These are phyloP conservation scores for Onychomys torridus DNA, from an alignment of 2,797 vertebrate genomes.

Conservation along the genomic window DNA sequence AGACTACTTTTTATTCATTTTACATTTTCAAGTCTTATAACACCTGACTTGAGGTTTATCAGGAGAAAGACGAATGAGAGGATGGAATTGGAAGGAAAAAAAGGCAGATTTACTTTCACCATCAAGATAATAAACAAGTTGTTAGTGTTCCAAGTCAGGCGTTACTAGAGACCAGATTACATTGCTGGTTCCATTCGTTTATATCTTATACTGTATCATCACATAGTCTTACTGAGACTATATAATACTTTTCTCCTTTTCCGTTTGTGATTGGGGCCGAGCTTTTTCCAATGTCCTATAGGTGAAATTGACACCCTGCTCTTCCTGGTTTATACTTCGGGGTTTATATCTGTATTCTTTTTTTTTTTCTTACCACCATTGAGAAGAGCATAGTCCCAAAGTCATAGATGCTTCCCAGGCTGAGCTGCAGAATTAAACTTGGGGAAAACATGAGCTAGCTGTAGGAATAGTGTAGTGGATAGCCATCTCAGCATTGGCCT, in stretches of 20 bases:
- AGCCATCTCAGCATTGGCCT: too few species aligned
- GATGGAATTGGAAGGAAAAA: background rate
- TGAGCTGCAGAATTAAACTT: background rate
- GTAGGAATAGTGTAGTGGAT: too few species aligned
- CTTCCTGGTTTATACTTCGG: background rate
- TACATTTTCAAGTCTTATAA: background rate
- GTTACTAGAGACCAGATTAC: background rate
- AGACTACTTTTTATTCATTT: slow-evolving; percentile 50
- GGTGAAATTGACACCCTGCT: background rate
- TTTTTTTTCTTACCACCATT: background rate
- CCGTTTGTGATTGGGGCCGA: background rate
- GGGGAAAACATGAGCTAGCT: background rate
- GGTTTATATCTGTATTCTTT: background rate
- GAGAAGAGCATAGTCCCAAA: background rate
- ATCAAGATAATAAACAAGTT: background rate
- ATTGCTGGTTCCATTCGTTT: background rate
- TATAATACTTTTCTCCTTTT: background rate
- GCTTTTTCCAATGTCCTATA: background rate
- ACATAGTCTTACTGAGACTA: background rate
- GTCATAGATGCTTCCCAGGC: background rate
- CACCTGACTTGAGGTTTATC: background rate
- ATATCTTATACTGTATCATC: background rate
- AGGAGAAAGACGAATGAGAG: background rate
- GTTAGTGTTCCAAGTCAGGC: background rate
- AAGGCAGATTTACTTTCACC: background rate